These are phyloP conservation scores for Brienomyrus brachyistius DNA, from an alignment of 2,113 vertebrate genomes.

Conservation along the genomic window DNA sequence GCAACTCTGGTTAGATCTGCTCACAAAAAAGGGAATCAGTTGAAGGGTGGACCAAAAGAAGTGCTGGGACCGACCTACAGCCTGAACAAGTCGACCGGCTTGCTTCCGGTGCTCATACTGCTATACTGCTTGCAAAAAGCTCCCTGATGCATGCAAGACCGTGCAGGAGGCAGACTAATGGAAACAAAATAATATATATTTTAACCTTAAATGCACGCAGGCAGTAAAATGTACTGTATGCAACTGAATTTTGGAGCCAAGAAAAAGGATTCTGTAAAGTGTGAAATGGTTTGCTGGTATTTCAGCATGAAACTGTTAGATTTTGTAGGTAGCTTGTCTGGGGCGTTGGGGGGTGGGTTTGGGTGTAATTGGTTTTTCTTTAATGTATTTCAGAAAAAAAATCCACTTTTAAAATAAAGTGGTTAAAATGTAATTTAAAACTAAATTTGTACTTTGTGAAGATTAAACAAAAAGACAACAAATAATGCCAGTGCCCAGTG, in stretches of 20 bases:
- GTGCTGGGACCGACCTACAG: slow-evolving; percentile 45
- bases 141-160: slow-evolving; percentile 73
- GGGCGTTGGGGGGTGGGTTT: slow-evolving; percentile 25
- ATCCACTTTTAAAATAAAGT: slow-evolving; percentile 44
- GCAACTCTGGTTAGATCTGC: slow-evolving; percentile 61
- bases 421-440: slow-evolving; percentile 52
- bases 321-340: slow-evolving; percentile 38
- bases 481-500: slow-evolving; percentile 63
- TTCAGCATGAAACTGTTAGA: slow-evolving; percentile 69
- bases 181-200: slow-evolving; percentile 65
- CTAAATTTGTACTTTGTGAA: slow-evolving; percentile 65
- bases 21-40: slow-evolving; percentile 67
- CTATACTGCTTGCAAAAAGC: slow-evolving; percentile 70
- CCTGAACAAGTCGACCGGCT: slow-evolving; percentile 63
- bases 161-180: slow-evolving; percentile 70
- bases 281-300: slow-evolving; percentile 45
- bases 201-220: slow-evolving; percentile 58
- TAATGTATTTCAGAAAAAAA: slow-evolving; percentile 23
- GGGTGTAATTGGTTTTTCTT: slow-evolving; percentile 14
- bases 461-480: slow-evolving; percentile 45
- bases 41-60: slow-evolving; percentile 70
- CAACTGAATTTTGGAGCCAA: slow-evolving; percentile 37
- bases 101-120: slow-evolving; percentile 61
- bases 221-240: slow-evolving; percentile 45
- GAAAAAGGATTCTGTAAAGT: slow-evolving; percentile 37